Percentiles rank a stretch among this genome's conserved stretches.
phyloP scores from a whole-genome alignment of 2,888 invertebrate genomes.

The Drosophila percnosoma region DNA sequence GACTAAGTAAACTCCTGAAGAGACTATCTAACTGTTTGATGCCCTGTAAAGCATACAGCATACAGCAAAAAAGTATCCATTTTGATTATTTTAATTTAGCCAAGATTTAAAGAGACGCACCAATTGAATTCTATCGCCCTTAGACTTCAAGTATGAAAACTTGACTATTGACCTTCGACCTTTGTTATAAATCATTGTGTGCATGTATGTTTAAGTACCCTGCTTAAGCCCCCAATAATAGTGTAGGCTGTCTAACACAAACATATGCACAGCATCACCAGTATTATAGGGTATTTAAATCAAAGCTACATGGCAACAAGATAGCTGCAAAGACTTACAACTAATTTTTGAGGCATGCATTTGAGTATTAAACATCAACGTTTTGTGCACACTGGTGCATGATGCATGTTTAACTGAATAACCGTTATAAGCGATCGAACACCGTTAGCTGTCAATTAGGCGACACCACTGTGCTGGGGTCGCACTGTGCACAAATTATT shows the following conservation, averaged over 20 bases:
- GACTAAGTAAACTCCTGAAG: neutral
- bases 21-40: neutral
- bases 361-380: constrained; percentile 33
- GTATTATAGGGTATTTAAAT: constrained; percentile 35
- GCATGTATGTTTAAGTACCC: neutral
- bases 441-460: constrained; percentile 31
- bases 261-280: neutral
- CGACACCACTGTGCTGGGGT: constrained; percentile 41
- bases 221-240: neutral
- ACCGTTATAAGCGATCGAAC: neutral
- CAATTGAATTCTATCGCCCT: neutral
- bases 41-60: constrained; percentile 25
- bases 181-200: neutral
- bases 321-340: constrained; percentile 14
- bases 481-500: constrained; percentile 24
- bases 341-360: constrained; percentile 34
- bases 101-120: neutral
- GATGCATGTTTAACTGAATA: constrained; percentile 1
- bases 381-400: constrained; percentile 21
- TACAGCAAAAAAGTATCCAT: neutral
- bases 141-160: neutral
- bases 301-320: constrained; percentile 25
- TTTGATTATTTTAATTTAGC: neutral
- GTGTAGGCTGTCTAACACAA: neutral
- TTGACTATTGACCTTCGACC: neutral